These are phyloP conservation scores for Pristiophorus japonicus DNA, from an alignment of 2,113 vertebrate species.

Conservation along the genomic window DNA sequence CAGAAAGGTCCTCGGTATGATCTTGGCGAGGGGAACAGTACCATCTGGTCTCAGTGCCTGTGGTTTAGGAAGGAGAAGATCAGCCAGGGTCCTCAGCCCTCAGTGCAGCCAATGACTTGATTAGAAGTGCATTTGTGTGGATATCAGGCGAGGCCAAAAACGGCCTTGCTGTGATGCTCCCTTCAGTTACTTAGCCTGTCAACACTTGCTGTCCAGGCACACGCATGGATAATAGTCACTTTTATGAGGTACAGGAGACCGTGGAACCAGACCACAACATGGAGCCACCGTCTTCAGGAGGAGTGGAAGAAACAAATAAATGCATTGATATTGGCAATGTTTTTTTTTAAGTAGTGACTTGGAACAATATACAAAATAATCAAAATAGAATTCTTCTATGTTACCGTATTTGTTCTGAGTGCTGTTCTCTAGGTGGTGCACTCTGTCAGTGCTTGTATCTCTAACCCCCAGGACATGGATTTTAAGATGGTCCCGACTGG, in stretches of 20 bases:
- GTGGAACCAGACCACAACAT: not conserved
- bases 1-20: not conserved
- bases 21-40: not conserved
- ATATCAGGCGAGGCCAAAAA: not conserved
- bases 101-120: not conserved
- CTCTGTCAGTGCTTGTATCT: not conserved
- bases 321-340: not conserved
- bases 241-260: not conserved
- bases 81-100: not conserved
- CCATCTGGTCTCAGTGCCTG: not conserved
- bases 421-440: not conserved
- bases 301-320: not conserved
- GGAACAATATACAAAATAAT: not conserved
- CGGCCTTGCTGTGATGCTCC: not conserved
- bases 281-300: not conserved
- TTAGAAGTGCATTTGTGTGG: not conserved
- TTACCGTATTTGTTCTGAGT: not conserved
- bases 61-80: not conserved
- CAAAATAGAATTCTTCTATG: not conserved
- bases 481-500: not conserved
- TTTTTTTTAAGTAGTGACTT: not conserved
- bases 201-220: not conserved
- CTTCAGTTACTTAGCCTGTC: not conserved
- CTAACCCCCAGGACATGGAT: not conserved
- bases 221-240: not conserved